Base-by-base conservation (phyloP, 92 coral and sea anemone genomes). In the Blastomussa wellsi region DNA sequence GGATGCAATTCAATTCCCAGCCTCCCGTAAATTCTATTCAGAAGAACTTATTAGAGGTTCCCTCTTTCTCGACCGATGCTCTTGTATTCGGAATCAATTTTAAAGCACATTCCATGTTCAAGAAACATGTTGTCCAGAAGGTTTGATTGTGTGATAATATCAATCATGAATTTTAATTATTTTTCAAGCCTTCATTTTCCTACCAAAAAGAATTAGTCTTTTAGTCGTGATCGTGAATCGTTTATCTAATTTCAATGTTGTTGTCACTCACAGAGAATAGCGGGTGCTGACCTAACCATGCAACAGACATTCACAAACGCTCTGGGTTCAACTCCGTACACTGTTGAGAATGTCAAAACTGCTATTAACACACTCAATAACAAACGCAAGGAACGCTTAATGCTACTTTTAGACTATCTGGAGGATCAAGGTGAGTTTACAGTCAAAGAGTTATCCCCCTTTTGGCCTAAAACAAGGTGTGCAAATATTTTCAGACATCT, bases 371-470 rank as follows among this genome's bases (percentile, higher is more conserved):
- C 79, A 20, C 82, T 90, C 35, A 91, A 88, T 55, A 72, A 49
- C 16, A 38, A 82, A 32, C 89, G 96, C 2, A 77, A 77, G 68
- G 74, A 74, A 33, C 79, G 94, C 51, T 70, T 93, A 31, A 2
- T 80, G 28, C 73, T 62, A 52, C 78, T 93, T 22, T 71, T 93
- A 3, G 86, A 88, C 13, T 91, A 85, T 74, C 65, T 93, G 14
- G 64, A 82, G 39, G 91, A 88, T 55, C 96, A 93, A 86, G 96
- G 96, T 53, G 13, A 33, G n/a, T n/a, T n/a, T n/a, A n/a, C n/a
- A n/a, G n/a, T n/a, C n/a, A n/a, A n/a, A n/a, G n/a, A n/a, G n/a
- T n/a, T n/a, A n/a, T n/a, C n/a, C n/a, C n/a, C n/a, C n/a, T n/a
- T n/a, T n/a, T n/a, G n/a, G n/a, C n/a, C n/a, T n/a, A n/a, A n/a